phyloP scores from a whole-genome alignment of 2,113 vertebrate species.

The Microtus ochrogaster region DNA sequence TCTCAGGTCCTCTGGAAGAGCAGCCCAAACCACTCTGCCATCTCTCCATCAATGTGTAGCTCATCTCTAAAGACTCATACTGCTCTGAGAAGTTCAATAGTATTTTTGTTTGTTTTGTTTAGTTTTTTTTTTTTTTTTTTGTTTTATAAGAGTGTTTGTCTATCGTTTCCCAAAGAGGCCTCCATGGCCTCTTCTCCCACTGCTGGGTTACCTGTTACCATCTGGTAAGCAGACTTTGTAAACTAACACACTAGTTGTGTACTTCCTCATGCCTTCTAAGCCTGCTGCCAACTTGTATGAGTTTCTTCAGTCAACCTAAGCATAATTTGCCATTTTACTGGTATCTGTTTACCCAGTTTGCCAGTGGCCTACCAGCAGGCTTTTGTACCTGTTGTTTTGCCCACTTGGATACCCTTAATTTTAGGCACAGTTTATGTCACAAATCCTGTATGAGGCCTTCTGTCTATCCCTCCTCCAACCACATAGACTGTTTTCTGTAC shows the following conservation, averaged over 20 bases:
- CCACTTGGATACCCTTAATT: background rate
- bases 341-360: background rate
- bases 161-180: background rate
- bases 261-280: background rate
- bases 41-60: background rate
- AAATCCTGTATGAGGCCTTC: background rate
- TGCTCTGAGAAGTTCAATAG: slow-evolving; percentile 4
- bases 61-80: background rate
- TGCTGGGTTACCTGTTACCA: background rate
- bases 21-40: background rate
- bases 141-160: background rate
- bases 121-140: too few relatives aligned
- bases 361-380: background rate
- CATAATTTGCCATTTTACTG: background rate
- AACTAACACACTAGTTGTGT: slow-evolving; percentile 8
- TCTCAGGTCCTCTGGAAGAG: background rate
- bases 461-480: background rate
- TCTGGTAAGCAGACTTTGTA: slow-evolving; percentile 29
- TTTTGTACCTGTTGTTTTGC: slow-evolving; percentile 11
- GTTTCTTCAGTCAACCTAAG: background rate
- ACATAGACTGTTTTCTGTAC: background rate
- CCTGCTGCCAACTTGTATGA: background rate
- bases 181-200: rapidly evolving
- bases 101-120: too few relatives aligned
- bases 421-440: slow-evolving; percentile 21